Evolutionary conservation across 2,113 vertebrate genomes (phyloP).

Genomic region (Rhinolophus sinicus): DNA sequence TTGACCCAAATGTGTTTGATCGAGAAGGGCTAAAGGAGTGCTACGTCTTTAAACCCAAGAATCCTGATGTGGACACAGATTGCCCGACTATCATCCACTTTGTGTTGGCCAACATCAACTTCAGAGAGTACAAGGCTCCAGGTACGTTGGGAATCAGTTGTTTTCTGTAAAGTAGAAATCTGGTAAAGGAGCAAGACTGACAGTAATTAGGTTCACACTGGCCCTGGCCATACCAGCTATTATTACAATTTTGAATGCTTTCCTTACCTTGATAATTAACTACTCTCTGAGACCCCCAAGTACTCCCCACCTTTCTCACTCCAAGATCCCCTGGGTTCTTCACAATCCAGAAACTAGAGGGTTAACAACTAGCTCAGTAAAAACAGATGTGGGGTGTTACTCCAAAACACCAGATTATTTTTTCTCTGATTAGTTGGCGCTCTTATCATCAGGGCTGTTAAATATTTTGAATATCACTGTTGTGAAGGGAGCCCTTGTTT

Average conservation of each 20-base stretch:
- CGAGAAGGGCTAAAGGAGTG: conserved; percentile 97
- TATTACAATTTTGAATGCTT: not conserved
- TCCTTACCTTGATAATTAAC: not conserved
- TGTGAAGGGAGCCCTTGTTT: not conserved
- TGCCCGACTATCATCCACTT: conserved; percentile 98
- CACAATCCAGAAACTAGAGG: not conserved
- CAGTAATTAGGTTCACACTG: not conserved
- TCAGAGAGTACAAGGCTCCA: conserved; percentile 95
- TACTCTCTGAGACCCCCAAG: not conserved
- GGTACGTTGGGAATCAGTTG: conserved; percentile 83
- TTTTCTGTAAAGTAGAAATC: not conserved
- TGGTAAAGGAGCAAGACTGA: not conserved
- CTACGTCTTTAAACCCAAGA: conserved; percentile 96
- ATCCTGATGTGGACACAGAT: conserved; percentile 91
- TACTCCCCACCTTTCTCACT: not conserved
- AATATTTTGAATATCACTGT: not conserved
- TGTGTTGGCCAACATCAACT: conserved; percentile 97
- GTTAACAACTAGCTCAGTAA: not conserved
- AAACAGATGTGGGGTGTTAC: not conserved
- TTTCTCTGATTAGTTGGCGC: not conserved
- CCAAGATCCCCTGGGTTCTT: not conserved
- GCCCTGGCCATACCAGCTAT: not conserved
- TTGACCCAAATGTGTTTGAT: conserved; percentile 97
- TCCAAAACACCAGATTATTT: not conserved
- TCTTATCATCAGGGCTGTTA: not conserved